Conservation (phyloP, 2,113 vertebrate species). For the Psophia crepitans region DNA sequence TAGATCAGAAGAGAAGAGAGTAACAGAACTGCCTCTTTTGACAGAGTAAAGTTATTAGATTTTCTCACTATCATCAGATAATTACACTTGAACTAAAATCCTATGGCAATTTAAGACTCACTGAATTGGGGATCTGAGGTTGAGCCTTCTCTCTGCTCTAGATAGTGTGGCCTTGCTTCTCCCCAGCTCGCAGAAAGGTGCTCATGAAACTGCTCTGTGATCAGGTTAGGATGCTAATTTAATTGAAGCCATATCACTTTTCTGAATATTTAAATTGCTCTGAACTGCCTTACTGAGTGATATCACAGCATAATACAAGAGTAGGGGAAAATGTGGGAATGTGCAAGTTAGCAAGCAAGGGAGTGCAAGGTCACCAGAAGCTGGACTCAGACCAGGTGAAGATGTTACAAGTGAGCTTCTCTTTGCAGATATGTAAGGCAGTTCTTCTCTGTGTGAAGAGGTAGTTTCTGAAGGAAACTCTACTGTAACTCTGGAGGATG, state of each 20-base stretch:
- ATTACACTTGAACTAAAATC: background rate
- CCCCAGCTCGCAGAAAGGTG: background rate
- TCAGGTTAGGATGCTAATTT: background rate
- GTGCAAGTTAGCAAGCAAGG: background rate
- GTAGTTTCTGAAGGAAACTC: background rate
- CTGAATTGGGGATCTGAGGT: fast-evolving
- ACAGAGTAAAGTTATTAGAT: background rate
- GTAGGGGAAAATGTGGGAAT: background rate
- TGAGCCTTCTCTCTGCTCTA: background rate
- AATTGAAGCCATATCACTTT: background rate
- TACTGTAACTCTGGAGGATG: background rate
- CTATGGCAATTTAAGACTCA: background rate
- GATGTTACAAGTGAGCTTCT: background rate
- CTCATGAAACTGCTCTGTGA: background rate
- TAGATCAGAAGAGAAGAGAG: background rate
- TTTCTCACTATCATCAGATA: background rate
- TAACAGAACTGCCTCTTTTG: background rate
- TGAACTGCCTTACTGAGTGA: background rate
- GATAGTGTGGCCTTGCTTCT: background rate
- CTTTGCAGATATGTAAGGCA: background rate
- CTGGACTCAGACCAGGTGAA: background rate
- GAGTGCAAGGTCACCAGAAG: background rate
- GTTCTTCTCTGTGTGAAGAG: background rate
- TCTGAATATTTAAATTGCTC: background rate
- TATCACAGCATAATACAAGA: fast-evolving